Base-by-base conservation (phyloP, 2,888 invertebrate genomes). In the Eudemis profundana region DNA sequence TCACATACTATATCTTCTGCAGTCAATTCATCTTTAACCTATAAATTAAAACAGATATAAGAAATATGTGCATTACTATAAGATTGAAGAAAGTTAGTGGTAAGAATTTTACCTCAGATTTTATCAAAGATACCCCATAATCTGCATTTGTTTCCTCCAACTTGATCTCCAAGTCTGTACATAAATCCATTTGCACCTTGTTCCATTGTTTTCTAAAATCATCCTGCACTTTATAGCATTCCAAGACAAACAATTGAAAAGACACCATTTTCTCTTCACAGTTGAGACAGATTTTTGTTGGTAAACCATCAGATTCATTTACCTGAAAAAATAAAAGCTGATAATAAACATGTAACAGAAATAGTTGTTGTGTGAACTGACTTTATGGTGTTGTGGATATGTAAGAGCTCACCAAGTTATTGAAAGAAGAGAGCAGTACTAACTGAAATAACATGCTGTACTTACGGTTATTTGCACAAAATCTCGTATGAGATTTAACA, bases 241-340 rank as follows among this genome's bases (percentile, higher is more conserved):
- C 89, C 69, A 90, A 74, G 44, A 90, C 77, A 82, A 88, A 92
- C 54, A 90, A 71, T 73, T 91, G 87, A 72, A 91, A 90, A 33
- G 88, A 83, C n/a, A 90, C 80, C 76, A 92, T 82, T 76, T 85
- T 92, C 68, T 91, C 91, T 77, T 91, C 90, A 79, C 92, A 92
- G 65, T 84, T 85, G 14, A 89, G 69, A 70, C 92, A 92, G 61
- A 91, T 83, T 72, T 79, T 89, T 38, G 90, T 88, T 12, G 92
- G 89, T 65, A 92, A 77, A 49, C 76, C 78, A 68, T 92, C 90
- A 73, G 75, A 80, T 61, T 87, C 86, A 76, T 73, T 79, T 21
- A 92, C 70, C 91, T 92, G 77, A 40, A 85, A 82, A 23, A 59
- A 38, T 27, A 54, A 36, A 2, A 8, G 4, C 36, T 33, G 12